Percentiles rank a stretch among this genome's conserved stretches.
These are phyloP conservation scores for Dissostichus mawsoni DNA, from an alignment of 2,113 vertebrate species.

Conservation along the genomic window DNA sequence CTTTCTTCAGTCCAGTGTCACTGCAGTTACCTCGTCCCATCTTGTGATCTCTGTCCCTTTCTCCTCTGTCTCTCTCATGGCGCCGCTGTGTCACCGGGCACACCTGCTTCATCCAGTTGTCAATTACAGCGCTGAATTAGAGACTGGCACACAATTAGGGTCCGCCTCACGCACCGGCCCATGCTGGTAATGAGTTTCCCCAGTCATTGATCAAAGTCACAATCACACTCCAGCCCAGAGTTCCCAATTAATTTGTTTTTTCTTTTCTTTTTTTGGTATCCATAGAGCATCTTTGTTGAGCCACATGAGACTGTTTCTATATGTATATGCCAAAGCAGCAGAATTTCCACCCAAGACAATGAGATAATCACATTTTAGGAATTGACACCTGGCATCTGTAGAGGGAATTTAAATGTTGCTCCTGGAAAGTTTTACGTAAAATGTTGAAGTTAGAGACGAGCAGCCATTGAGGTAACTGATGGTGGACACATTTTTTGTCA, in stretches of 20 bases:
- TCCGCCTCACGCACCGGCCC: conserved; percentile 72
- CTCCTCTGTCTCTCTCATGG: conserved; percentile 58
- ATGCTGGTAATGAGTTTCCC: conserved; percentile 83
- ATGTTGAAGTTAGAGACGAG: not conserved
- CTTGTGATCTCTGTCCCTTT: conserved; percentile 57
- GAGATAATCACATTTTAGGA: conserved; percentile 17
- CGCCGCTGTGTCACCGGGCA: conserved; percentile 68
- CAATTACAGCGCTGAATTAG: conserved; percentile 80
- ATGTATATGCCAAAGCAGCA: conserved; percentile 34
- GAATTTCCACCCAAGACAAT: not conserved
- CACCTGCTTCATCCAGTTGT: conserved; percentile 85
- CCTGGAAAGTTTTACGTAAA: conserved; percentile 1
- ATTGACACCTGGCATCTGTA: conserved; percentile 2
- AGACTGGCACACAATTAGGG: conserved; percentile 80
- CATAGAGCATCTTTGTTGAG: conserved; percentile 40
- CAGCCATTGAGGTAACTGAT: not conserved
- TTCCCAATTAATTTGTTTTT: conserved; percentile 74
- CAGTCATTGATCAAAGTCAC: conserved; percentile 87
- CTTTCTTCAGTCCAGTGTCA: conserved; percentile 14
- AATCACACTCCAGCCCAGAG: conserved; percentile 71
- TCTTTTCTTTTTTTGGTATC: conserved; percentile 27
- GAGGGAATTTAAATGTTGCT: conserved; percentile 4
- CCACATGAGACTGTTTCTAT: conserved; percentile 38
- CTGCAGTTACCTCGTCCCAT: conserved; percentile 38
- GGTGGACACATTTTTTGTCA: not conserved